Conservation (phyloP, 53 echinoderm and acorn worm species). For the Paracentrotus lividus region DNA sequence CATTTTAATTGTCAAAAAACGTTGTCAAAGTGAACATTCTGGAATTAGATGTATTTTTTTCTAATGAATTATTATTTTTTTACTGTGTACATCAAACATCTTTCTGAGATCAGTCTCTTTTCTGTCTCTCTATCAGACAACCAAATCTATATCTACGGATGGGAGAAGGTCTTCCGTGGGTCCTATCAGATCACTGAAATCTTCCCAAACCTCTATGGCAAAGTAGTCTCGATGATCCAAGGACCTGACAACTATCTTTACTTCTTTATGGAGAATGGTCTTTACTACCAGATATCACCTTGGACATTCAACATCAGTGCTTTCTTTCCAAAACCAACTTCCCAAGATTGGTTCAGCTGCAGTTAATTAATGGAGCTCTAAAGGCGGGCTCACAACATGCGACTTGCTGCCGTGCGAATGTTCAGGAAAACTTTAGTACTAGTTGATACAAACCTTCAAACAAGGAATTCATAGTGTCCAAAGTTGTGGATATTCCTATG, state of each 20-base stretch:
- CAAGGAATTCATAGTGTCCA: too few species aligned
- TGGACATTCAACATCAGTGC: conserved; percentile 75
- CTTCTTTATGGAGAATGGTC: conserved; percentile 80
- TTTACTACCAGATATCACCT: conserved; percentile 83
- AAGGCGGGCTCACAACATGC: too few species aligned
- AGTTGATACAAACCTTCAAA: too few species aligned
- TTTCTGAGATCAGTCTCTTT: too few species aligned
- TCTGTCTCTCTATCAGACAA: conserved; percentile 71
- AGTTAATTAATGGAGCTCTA: background rate
- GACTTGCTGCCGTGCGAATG: too few species aligned
- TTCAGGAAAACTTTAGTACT: too few species aligned
- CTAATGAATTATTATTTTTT: background rate
- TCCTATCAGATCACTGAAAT: conserved; percentile 69
- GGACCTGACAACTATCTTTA: conserved; percentile 89
- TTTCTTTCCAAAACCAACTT: conserved; percentile 72
- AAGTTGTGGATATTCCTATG: too few species aligned
- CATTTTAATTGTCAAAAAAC: too few species aligned
- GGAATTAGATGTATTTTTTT: background rate
- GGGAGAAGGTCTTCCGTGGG: conserved; percentile 78
- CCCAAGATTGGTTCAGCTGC: conserved; percentile 83
- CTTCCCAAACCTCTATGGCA: conserved; percentile 71
- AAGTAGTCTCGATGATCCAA: conserved; percentile 77
- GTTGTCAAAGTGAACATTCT: background rate
- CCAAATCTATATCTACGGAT: conserved; percentile 80
- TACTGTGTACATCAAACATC: too few species aligned